Conservation (phyloP, 2,888 invertebrate species). For the Thereva nobilitata region DNA sequence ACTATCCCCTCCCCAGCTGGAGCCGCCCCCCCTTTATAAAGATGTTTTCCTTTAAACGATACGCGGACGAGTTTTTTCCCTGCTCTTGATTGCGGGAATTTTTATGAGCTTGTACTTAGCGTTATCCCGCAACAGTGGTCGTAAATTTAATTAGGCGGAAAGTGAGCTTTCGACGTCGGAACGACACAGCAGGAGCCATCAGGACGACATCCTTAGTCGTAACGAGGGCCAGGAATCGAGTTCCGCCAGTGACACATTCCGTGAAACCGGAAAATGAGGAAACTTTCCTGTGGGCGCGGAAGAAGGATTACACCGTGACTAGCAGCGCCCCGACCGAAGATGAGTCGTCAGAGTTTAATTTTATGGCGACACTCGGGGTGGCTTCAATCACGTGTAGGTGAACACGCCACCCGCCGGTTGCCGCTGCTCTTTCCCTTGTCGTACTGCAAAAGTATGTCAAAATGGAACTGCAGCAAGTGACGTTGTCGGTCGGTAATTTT, state of each 20-base stretch:
- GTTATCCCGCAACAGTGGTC: constrained; percentile 22
- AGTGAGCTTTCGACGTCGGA: constrained; percentile 24
- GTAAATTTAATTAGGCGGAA: constrained; percentile 31
- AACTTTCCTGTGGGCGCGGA: not conserved
- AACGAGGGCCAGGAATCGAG: not conserved
- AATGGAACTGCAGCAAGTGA: too few species aligned
- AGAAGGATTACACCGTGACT: constrained; percentile 12
- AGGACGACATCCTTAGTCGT: constrained; percentile 5
- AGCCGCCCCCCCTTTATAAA: constrained; percentile 4
- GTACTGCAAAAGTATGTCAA: too few species aligned
- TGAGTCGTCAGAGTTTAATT: too few species aligned
- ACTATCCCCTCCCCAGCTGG: not conserved
- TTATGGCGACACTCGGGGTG: too few species aligned
- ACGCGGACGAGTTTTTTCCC: not conserved
- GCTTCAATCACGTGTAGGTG: too few species aligned
- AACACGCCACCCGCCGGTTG: too few species aligned
- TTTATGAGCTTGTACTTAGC: constrained; percentile 22
- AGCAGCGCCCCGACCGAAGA: not conserved
- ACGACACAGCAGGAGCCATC: constrained; percentile 19
- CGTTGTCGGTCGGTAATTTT: too few species aligned
- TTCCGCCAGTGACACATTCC: not conserved
- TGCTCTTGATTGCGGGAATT: constrained; percentile 15
- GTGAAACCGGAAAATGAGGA: constrained; percentile 11
- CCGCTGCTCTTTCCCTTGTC: too few species aligned
- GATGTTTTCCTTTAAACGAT: constrained; percentile 8